phyloP scores from a whole-genome alignment of 2,888 invertebrate species.

The Nemoura dubitans region DNA sequence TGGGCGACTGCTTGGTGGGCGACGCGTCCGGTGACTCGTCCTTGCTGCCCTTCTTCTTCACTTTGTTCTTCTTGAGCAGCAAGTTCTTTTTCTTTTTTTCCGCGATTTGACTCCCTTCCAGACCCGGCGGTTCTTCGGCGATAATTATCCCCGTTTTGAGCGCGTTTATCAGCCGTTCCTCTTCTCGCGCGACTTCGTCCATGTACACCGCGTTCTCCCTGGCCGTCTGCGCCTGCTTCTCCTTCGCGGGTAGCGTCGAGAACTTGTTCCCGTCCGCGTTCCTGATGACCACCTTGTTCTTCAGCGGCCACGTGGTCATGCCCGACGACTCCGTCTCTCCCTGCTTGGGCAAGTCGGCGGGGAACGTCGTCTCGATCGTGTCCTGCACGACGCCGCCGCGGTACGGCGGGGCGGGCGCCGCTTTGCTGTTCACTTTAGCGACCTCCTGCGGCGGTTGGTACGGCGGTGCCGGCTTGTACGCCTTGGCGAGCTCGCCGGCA shows the following conservation, averaged over 20 bases:
- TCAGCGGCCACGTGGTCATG: slow-evolving; percentile 66
- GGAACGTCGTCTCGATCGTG: slow-evolving; percentile 72
- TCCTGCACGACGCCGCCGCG: slow-evolving; percentile 62
- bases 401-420: slow-evolving; percentile 24
- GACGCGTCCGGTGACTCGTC: slow-evolving; percentile 61
- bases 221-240: slow-evolving; percentile 51
- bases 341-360: slow-evolving; percentile 68
- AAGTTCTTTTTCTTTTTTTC: slow-evolving; percentile 38
- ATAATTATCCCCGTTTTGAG: slow-evolving; percentile 76
- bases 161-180: slow-evolving; percentile 80
- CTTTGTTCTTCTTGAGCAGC: slow-evolving; percentile 45
- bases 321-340: slow-evolving; percentile 62
- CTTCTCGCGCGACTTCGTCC: slow-evolving; percentile 82
- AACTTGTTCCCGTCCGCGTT: slow-evolving; percentile 49
- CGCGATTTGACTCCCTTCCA: slow-evolving; percentile 3
- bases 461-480: slow-evolving; percentile 37
- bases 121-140: slow-evolving; percentile 61
- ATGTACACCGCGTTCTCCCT: slow-evolving; percentile 61
- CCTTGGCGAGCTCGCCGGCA: slow-evolving; percentile 18
- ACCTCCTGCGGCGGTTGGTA: slow-evolving; percentile 23
- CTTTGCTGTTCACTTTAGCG: slow-evolving; percentile 55
- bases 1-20: slow-evolving; percentile 61
- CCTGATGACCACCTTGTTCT: slow-evolving; percentile 43
- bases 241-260: slow-evolving; percentile 52
- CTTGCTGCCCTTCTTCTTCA: slow-evolving; percentile 53